Evolutionary conservation across 92 coral and sea anemone species (phyloP).

Genomic region (Anthopleura xanthogrammica): DNA sequence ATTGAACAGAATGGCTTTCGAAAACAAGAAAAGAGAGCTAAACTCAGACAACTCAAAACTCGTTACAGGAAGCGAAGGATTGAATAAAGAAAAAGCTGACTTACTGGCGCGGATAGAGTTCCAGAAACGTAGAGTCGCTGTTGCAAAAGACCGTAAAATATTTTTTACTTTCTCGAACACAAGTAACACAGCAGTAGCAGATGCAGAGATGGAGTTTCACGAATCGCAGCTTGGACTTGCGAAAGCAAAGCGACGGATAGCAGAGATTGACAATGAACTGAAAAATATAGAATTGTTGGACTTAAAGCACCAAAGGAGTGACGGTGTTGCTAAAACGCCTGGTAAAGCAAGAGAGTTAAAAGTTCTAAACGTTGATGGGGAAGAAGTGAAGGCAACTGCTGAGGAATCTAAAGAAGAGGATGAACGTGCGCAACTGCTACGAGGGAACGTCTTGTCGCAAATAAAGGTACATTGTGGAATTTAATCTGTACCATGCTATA

Average conservation of each 20-base stretch:
- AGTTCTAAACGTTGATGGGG: slow-evolving; percentile 24
- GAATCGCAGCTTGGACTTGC: slow-evolving; percentile 85
- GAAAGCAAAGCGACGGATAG: slow-evolving; percentile 79
- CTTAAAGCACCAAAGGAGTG: slow-evolving; percentile 52
- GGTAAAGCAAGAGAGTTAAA: slow-evolving; percentile 33
- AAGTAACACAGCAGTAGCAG: slow-evolving; percentile 70
- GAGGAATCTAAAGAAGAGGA: slow-evolving; percentile 22
- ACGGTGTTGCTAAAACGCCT: slow-evolving; percentile 42
- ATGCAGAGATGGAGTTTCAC: slow-evolving; percentile 87
- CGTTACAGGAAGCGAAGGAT: slow-evolving; percentile 41
- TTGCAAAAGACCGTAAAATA: slow-evolving; percentile 91
- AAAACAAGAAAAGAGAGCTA: slow-evolving; percentile 45
- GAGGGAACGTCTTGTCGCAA: slow-evolving; percentile 76
- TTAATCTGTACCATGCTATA: too few relatives aligned
- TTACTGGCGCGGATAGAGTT: slow-evolving; percentile 55
- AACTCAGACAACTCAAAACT: slow-evolving; percentile 12
- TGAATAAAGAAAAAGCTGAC: slow-evolving; percentile 75
- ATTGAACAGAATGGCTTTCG: slow-evolving; percentile 67
- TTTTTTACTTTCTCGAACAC: slow-evolving; percentile 71
- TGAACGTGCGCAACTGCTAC: slow-evolving; percentile 49
- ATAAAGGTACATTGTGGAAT: slow-evolving; percentile 53
- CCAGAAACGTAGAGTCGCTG: slow-evolving; percentile 65
- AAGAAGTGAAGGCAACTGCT: slow-evolving; percentile 18
- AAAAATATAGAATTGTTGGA: slow-evolving; percentile 71
- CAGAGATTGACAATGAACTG: slow-evolving; percentile 86